A percentile compares a stretch with the other conserved stretches of the same genome.
Evolutionary conservation across 2,888 invertebrate species (phyloP).

Genomic region (Atrina japonica): DNA sequence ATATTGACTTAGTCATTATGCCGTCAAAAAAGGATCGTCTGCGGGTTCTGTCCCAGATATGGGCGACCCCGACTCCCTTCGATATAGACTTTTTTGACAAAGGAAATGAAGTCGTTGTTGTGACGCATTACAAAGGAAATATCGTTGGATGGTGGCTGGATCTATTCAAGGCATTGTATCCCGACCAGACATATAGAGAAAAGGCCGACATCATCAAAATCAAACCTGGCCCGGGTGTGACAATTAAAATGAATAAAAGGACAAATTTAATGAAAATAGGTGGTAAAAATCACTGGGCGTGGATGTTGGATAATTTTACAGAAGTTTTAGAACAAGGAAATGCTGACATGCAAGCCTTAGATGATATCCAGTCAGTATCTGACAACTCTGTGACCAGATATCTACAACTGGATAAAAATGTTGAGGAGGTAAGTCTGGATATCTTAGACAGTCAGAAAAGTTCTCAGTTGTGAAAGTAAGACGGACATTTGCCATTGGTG

Average conservation of each 20-base stretch:
- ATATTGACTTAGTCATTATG: slow-evolving; percentile 39
- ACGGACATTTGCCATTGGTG: too few species aligned
- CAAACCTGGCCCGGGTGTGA: slow-evolving; percentile 66
- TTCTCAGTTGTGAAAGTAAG: too few species aligned
- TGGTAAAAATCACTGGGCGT: slow-evolving; percentile 73
- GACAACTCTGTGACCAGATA: slow-evolving; percentile 73
- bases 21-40: slow-evolving; percentile 71
- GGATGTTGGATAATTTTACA: slow-evolving; percentile 74
- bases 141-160: slow-evolving; percentile 74
- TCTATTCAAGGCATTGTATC: slow-evolving; percentile 68
- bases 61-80: slow-evolving; percentile 72
- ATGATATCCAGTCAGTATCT: slow-evolving; percentile 58
- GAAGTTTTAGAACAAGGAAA: slow-evolving; percentile 73
- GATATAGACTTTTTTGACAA: slow-evolving; percentile 75
- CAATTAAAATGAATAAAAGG: slow-evolving; percentile 71
- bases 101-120: slow-evolving; percentile 71
- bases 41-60: slow-evolving; percentile 67
- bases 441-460: too few species aligned
- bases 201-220: slow-evolving; percentile 71
- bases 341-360: slow-evolving; percentile 65
- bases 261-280: slow-evolving; percentile 68
- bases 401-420: slow-evolving; percentile 73
- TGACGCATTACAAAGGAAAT: slow-evolving; percentile 66
- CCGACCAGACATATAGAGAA: slow-evolving; percentile 68
- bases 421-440: slow-evolving; percentile 74